Evolutionary conservation across 35 echinoderm and acorn worm species (phyloP), one percentile per base, ranked within the genome.

Genomic region (Acanthaster planci): DNA sequence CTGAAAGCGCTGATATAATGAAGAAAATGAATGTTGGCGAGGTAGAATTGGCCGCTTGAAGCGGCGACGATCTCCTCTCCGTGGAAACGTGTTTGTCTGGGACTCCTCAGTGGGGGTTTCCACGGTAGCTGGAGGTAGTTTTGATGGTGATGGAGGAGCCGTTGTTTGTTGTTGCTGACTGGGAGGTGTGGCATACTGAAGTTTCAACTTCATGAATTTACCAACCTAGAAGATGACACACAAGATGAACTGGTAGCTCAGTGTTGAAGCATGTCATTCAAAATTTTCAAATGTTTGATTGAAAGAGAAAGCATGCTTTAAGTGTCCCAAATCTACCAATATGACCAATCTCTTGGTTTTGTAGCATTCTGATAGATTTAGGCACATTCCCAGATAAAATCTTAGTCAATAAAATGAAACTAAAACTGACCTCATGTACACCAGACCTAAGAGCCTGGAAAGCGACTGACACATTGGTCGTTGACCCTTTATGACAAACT

Each of bases 201-300:
- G 87, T 35, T 83, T 82, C 39, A 89, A 17, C 51, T 89, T 89
- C 80, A 89, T 89, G 80, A 72, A 89, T 36, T 84, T 83, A n/a
- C 87, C 87, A 15, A 89, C 16, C 87, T 89, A 44, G 8, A 87
- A 1, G 31, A 34, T 27, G 47, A 37, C 51, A 55, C 4, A 56
- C 2, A 39, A 21, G 37, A 35, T 7, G 5, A n/a, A 27, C n/a
- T 27, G 8, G n/a, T 68, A 4, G 18, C n/a, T 68, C 5, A 57
- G 12, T 57, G n/a, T 68, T 68, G 32, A 68, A n/a, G n/a, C n/a
- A 3, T 27, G n/a, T 17, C 32, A 68, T 27, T 68, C 17, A 7
- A 35, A 4, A 17, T 23, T 68, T 68, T n/a, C n/a, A n/a, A n/a
- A n/a, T n/a, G n/a, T 57, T 22, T 57, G 22, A 12, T 22, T 57